Conservation (phyloP, 1,140 invertebrate genomes). For the Macrosteles quadrilineatus region DNA sequence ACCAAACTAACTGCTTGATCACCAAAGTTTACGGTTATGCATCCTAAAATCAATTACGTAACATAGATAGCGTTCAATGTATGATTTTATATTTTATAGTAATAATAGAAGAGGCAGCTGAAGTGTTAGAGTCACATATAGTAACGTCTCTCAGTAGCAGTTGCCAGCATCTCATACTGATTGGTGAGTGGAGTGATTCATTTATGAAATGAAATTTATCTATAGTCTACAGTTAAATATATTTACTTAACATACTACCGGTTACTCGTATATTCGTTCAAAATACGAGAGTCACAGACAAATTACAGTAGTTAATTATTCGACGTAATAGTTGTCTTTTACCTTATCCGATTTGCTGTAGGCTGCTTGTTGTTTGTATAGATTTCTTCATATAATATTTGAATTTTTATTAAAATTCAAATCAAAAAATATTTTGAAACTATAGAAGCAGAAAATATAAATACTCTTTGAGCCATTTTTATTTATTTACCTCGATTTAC, state of each 20-base stretch:
- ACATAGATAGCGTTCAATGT: too few species aligned
- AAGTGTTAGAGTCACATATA: constrained; percentile 78
- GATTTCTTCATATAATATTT: too few species aligned
- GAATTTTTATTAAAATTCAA: too few species aligned
- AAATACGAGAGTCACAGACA: background rate
- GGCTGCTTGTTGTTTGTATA: too few species aligned
- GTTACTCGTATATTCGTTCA: background rate
- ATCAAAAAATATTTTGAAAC: too few species aligned
- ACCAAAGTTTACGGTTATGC: too few species aligned
- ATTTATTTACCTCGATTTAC: too few species aligned
- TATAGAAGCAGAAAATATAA: too few species aligned
- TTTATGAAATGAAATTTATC: background rate
- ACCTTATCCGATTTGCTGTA: background rate
- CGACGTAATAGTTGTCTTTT: background rate
- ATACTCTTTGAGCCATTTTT: too few species aligned
- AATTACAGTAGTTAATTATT: background rate
- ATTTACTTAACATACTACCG: background rate
- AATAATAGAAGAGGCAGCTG: constrained; percentile 86
- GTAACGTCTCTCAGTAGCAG: constrained; percentile 65
- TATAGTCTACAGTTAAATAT: background rate
- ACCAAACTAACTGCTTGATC: too few species aligned
- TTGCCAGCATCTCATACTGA: constrained; percentile 79
- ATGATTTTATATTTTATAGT: constrained; percentile 54
- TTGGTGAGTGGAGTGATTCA: constrained; percentile 58
- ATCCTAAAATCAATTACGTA: too few species aligned